Base-by-base conservation (phyloP, 2,888 invertebrate genomes). In the Ichneumoninae sp. region DNA sequence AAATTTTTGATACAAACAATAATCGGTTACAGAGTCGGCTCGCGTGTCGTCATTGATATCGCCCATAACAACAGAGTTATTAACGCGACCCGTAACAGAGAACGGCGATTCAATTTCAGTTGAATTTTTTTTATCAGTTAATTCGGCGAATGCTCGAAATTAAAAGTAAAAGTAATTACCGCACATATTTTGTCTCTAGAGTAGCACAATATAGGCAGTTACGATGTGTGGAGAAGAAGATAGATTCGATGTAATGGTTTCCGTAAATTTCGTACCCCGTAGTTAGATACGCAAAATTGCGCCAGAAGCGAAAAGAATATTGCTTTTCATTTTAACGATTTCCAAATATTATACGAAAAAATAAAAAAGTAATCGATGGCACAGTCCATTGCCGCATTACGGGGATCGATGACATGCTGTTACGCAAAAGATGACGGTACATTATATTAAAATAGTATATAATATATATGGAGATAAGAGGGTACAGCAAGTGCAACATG, bases 381-480 rank as follows among this genome's bases (percentile, higher is more conserved):
- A 19, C 57, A 3, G 57, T 73, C 57, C 44, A 26, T 73, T 16
- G 26, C 10, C 57, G 57, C 8, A 10, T 57, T 26, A 57, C 57
- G 10, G 57, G 26, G 57, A 60, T 73, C 60, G 22, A 44, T 22
- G 40, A 44, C 57, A 30, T 30, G n/a, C 26, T 33, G 74, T 63
- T 74, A 63, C 47, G 63, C 47, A 63, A 74, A 33, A 5, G n/a
- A 30, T 47, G 26, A 47, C 44, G 44, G 44, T 16, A 73, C 57
- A 50, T 74, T 63, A 73, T 73, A 50, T 74, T 63, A 44, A 74
- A 74, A 74, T 74, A 74, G 74, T 50, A 74, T 50, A 22, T 47
- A 50, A 63, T 60, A 74, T 74, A 63, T 50, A 63, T 19, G 50
- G 66, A 68, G 54, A 70, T 75, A 83, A 83, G 83, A 80, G 80